Evolutionary conservation across 2,888 invertebrate species (phyloP).

Genomic region (Troglohyphantes excavatus): DNA sequence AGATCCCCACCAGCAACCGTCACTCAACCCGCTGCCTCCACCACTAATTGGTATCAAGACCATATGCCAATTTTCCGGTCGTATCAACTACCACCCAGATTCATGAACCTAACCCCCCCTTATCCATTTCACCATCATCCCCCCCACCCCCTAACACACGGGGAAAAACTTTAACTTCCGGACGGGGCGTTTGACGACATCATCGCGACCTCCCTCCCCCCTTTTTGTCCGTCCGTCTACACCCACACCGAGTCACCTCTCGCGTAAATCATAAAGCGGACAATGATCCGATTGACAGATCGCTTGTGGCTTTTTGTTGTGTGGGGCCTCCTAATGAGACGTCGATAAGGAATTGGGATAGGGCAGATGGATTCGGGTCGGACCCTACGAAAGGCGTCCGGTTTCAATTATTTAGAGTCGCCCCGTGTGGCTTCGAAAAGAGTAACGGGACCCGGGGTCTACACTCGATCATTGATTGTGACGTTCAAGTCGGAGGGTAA

Average conservation of each 20-base stretch:
- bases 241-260: slow-evolving; percentile 36
- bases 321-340: slow-evolving; percentile 29
- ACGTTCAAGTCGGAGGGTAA: not conserved
- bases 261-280: slow-evolving; percentile 69
- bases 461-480: not conserved
- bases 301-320: slow-evolving; percentile 74
- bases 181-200: slow-evolving; percentile 62
- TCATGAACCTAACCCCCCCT: slow-evolving; percentile 56
- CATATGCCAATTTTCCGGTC: slow-evolving; percentile 76
- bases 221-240: slow-evolving; percentile 51
- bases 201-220: slow-evolving; percentile 38
- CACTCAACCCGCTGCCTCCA: not conserved
- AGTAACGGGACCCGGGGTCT: not conserved
- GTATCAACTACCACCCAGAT: slow-evolving; percentile 54
- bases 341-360: slow-evolving; percentile 9
- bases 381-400: slow-evolving; percentile 10
- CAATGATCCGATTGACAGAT: slow-evolving; percentile 66
- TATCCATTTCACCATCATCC: slow-evolving; percentile 56
- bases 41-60: slow-evolving; percentile 72
- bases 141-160: slow-evolving; percentile 8
- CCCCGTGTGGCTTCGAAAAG: not conserved
- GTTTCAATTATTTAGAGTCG: slow-evolving; percentile 59
- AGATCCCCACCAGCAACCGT: not conserved
- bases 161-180: slow-evolving; percentile 68
- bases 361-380: slow-evolving; percentile 49